These are phyloP conservation scores for Drosophila watanabei DNA, from an alignment of 1,140 invertebrate genomes.

Conservation along the genomic window DNA sequence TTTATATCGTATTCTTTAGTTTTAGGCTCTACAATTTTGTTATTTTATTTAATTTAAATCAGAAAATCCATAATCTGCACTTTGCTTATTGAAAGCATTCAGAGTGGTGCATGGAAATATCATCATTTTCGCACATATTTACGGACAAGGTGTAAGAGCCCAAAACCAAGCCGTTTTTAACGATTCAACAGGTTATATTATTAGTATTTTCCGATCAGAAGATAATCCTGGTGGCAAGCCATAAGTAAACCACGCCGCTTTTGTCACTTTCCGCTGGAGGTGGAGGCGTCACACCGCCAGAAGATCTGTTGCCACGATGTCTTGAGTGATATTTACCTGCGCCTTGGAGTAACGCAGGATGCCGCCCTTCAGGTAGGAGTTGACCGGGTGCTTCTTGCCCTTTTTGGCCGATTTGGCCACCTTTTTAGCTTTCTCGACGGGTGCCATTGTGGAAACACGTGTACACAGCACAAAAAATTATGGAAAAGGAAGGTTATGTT, in stretches of 20 bases:
- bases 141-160: conserved; percentile 6
- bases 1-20: not conserved
- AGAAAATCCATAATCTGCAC: conserved; percentile 12
- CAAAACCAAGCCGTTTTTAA: not conserved
- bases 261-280: conserved; percentile 9
- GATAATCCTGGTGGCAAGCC: not conserved
- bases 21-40: not conserved
- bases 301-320: conserved; percentile 19
- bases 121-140: not conserved
- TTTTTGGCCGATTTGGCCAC: conserved; percentile 82
- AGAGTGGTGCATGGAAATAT: conserved; percentile 15
- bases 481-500: conserved; percentile 85
- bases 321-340: conserved; percentile 73
- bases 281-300: conserved; percentile 37
- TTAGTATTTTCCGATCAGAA: not conserved
- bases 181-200: not conserved
- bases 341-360: conserved; percentile 84
- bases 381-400: conserved; percentile 79
- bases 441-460: conserved; percentile 85
- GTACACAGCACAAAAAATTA: conserved; percentile 85
- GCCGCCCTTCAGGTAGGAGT: conserved; percentile 82
- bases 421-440: conserved; percentile 85
- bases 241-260: conserved; percentile 26
- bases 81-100: not conserved
- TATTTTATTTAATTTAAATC: not conserved